Evolutionary conservation across 2,797 vertebrate species (phyloP), one percentile per base, ranked within the genome.

Genomic region (Alcedo atthis): DNA sequence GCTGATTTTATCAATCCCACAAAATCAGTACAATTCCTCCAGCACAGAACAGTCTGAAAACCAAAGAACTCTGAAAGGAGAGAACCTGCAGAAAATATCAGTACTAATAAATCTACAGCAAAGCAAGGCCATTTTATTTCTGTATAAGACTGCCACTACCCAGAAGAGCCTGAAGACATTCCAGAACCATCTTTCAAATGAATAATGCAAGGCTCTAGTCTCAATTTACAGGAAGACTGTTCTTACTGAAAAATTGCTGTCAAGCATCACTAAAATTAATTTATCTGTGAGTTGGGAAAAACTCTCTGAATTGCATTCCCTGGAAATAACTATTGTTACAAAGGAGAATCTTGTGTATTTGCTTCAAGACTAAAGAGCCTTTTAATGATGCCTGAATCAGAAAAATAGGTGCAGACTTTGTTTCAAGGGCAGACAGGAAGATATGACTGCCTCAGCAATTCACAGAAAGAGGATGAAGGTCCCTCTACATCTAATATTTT

Each of bases 151-250:
- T 78, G 69, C 54, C 81, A 59, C 86, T 83, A 85, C 76, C 63
- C 53, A 81, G 76, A 90, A 78, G 49, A 94, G 81, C 84, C 79
- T 77, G 69, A 89, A 94, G 90, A 92, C 87, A 79, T 94, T 90
- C 92, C 73, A 85, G 93, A 94, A 96, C 81, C 85, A 87, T 94
- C 94, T 74, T 93, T 91, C 90, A 94, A 85, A 93, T 92, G 70
- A 96, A 89, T 92, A 92, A 94, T 66, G 49, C 79, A 93, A 81
- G 69, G 93, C 82, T 94, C 70, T 26, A 76, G 84, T 85, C 88
- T 92, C 89, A 76, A 76, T 87, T 92, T 96, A 85, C 89, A 93
- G 74, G 73, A 89, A 92, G 87, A 51, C 63, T 82, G 33, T 75
- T 90, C 84, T 90, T 85, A 62, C 62, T 81, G 89, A 94, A 93